phyloP scores from a whole-genome alignment of 2,888 invertebrate genomes.

The Strigamia maritima region DNA sequence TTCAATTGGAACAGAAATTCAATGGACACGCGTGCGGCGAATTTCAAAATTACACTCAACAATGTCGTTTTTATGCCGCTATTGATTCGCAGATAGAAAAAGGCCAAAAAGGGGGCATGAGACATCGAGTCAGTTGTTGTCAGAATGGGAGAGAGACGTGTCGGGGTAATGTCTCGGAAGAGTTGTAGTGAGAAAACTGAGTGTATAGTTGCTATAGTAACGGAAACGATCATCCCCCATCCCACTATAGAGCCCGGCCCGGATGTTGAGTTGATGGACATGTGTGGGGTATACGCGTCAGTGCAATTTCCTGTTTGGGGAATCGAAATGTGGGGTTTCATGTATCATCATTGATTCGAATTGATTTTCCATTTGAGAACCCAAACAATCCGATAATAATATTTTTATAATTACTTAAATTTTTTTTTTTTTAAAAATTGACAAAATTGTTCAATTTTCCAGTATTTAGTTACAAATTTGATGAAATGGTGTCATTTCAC shows the following conservation, averaged over 20 bases:
- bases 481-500: background rate
- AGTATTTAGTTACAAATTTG: background rate
- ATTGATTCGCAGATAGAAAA: background rate
- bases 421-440: background rate
- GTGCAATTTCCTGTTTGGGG: background rate
- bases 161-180: background rate
- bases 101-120: background rate
- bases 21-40: background rate
- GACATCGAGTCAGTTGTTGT: background rate
- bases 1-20: background rate
- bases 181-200: background rate
- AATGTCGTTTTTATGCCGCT: background rate
- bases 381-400: background rate
- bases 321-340: background rate
- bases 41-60: background rate
- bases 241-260: background rate
- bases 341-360: background rate
- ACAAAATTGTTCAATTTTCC: background rate
- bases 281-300: background rate
- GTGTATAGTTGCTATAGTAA: background rate
- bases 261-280: conserved; percentile 17
- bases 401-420: too few species aligned
- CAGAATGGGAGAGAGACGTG: background rate
- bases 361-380: background rate
- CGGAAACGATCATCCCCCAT: background rate